Evolutionary conservation across 2,113 vertebrate species (phyloP), one percentile per base, ranked within the genome.

Genomic region (Macquaria ambigua): DNA sequence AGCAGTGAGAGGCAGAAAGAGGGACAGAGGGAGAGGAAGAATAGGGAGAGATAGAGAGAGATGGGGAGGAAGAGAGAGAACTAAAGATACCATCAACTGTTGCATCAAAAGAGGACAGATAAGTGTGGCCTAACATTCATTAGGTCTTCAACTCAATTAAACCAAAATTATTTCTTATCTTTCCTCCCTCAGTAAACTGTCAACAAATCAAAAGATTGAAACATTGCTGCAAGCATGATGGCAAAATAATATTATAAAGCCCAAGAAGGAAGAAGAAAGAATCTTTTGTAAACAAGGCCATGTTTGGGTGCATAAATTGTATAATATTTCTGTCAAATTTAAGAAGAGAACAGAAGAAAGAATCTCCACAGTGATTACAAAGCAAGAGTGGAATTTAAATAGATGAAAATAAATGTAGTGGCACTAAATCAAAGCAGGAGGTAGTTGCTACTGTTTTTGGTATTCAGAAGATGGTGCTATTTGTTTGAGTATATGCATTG

Each of bases 381-480:
- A 85, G 81, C 72, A 72, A 74, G 73, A 82, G 85, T 62, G 67
- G 71, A 88, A 92, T 91, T 86, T 84, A 85, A 92, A 91, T 91
- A 31, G 63, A 92, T 85, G 66, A 59, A 85, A 89, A 90, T 81
- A 84, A 89, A 88, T 75, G 66, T 82, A 28, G 81, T 81, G 82
- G 82, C 81, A 77, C 69, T 89, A 91, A 93, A 93, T 93, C 89
- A 90, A 92, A 89, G 83, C 69, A 37, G 84, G 80, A 90, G 77
- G 74, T 92, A 90, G 86, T 73, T 90, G 87, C 79, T 82, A 69
- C 84, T 90, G 91, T 93, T 93, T 94, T 94, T 89, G 82, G 75
- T 93, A 95, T 95, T 95, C 95, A 91, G 93, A 93, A 94, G 93
- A 95, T 91, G 93, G 92, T 94, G 91, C 92, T 94, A 93, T 95